Conservation (phyloP, 2,797 vertebrate species). For the Margarornis squamiger region DNA sequence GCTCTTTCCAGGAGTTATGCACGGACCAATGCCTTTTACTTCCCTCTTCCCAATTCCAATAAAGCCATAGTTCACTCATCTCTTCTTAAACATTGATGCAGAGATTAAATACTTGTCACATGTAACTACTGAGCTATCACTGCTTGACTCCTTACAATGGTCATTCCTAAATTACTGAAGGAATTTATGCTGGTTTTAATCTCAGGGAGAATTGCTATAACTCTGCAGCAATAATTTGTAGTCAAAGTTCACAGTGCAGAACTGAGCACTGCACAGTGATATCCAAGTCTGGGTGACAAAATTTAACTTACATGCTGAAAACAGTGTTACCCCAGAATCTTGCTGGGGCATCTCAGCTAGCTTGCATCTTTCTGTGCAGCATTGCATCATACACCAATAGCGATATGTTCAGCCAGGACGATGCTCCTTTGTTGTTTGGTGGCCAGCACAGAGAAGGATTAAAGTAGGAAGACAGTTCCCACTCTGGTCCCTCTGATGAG, state of each 20-base stretch:
- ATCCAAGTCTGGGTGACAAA: background rate
- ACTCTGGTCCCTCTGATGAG: too few relatives aligned
- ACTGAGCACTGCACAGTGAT: background rate
- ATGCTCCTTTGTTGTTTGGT: background rate
- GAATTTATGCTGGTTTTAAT: background rate
- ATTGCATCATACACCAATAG: background rate
- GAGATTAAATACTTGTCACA: background rate
- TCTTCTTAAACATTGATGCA: background rate
- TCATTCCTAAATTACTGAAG: background rate
- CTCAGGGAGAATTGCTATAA: background rate
- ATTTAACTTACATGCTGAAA: background rate
- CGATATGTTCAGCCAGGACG: background rate
- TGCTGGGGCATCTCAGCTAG: background rate
- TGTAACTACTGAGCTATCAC: background rate
- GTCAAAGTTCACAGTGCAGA: background rate
- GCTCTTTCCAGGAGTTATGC: background rate
- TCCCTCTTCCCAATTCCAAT: background rate
- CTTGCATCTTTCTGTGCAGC: background rate
- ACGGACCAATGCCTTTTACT: background rate
- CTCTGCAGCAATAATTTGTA: background rate
- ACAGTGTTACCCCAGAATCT: background rate
- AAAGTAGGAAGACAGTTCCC: background rate
- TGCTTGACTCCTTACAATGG: background rate
- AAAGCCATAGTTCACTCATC: background rate
- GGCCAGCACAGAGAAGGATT: background rate